Conservation (phyloP, 2,888 invertebrate species). For the Epirrhoe alternata region DNA sequence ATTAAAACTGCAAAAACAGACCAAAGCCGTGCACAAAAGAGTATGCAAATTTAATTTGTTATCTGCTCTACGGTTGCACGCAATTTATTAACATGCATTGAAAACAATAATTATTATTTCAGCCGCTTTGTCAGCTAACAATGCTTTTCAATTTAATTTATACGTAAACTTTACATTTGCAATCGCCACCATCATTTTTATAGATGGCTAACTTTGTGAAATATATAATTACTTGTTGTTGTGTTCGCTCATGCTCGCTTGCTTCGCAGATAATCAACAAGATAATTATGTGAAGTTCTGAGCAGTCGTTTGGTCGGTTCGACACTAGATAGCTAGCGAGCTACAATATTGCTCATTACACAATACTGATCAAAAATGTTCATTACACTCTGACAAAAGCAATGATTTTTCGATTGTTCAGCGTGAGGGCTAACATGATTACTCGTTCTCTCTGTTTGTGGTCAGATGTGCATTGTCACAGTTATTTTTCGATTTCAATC, state of each 20-base stretch:
- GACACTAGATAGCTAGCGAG: too few species aligned
- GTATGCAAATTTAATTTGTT: conserved; percentile 33
- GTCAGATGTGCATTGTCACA: neutral
- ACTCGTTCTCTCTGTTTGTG: conserved; percentile 8
- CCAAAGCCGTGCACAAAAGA: conserved; percentile 26
- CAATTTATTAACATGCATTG: conserved; percentile 31
- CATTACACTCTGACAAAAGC: neutral
- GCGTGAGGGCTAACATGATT: neutral
- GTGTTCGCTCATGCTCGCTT: too few species aligned
- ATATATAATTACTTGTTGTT: neutral
- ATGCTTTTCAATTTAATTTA: conserved; percentile 35
- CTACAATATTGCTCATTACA: neutral
- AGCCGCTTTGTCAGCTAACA: conserved; percentile 29
- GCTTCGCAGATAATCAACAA: too few species aligned
- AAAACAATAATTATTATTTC: conserved; percentile 38
- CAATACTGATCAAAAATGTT: neutral
- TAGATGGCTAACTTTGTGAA: neutral
- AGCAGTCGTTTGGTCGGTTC: too few species aligned
- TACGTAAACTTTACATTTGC: neutral
- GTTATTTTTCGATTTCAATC: conserved; percentile 9
- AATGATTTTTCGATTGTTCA: neutral
- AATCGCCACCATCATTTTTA: neutral
- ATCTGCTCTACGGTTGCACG: conserved; percentile 32
- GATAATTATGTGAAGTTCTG: too few species aligned
- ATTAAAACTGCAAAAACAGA: conserved; percentile 32